Evolutionary conservation across 2,888 invertebrate species (phyloP), one percentile per base, ranked within the genome.

Genomic region (Athrips mouffetella): DNA sequence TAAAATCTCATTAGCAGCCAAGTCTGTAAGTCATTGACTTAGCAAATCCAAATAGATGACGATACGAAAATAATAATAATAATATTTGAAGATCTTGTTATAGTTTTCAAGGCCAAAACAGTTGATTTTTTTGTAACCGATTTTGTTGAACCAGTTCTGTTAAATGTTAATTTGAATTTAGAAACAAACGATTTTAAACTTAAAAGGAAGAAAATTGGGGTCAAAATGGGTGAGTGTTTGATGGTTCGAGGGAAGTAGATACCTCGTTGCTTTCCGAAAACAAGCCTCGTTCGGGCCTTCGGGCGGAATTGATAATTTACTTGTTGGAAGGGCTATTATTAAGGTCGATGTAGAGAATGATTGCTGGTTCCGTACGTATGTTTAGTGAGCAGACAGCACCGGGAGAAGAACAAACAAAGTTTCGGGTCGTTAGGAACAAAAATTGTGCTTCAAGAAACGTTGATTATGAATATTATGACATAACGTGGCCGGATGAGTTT

Each of bases 271-370:
- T 80, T 78, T 79, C 77, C 45, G 15, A 83, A 86, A 84, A 83
- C 76, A 74, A 73, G 73, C 68, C 67, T 64, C 62, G 68, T 68
- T 65, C 62, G 68, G 67, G 70, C 80, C 86, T 86, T 82, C 65
- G 78, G 84, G 86, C 84, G 72, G 83, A 81, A 86, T 86, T 87
- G 88, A 87, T 87, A 88, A 88, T 88, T 87, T 87, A 84, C 86
- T 81, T 70, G 76, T 84, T 80, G 75, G 72, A 75, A 86, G 81
- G 81, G 80, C 84, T 86, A 86, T 88, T 76, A 88, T 88, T 87
- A 88, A 76, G 77, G 71, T 65, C 68, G 76, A 76, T 76, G 73
- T 70, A 70, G 73, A 73, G 70, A 77, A 79, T 86, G 85, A 88
- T 88, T 87, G 74, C 74, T 61, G 78, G 87, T 78, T 85, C 69